Evolutionary conservation across 1,140 invertebrate species (phyloP), one percentile per base, ranked within the genome.

Genomic region (Diorhabda elongata): DNA sequence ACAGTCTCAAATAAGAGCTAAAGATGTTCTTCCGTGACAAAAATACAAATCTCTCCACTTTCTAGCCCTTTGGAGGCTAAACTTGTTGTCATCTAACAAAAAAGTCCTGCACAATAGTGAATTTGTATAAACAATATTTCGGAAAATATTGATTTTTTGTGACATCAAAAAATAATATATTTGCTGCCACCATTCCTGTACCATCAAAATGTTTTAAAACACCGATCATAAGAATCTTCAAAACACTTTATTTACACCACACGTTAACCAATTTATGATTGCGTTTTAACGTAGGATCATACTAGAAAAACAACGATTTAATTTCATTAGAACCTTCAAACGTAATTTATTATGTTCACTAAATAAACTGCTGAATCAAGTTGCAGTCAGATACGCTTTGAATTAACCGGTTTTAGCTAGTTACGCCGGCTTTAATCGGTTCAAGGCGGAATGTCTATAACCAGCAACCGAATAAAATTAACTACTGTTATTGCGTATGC

Each of bases 371-470:
- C 8, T 9, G 58, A 26, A 59, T 26, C 7, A 42, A 9, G 59
- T 42, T 41, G 42, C 2, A 7, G 26, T 57, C 45, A 47, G 67
- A 63, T 56, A 58, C 42, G 60, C 7, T 56, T 43, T n/a, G 65
- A 57, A 42, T 68, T 42, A 79, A 79, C 79, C 74, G 74, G 78
- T 68, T 80, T 26, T 56, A 81, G 78, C 79, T 71, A 72, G 79
- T 80, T 81, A 69, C 58, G 74, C 75, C 77, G 75, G 77, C 77
- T 78, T 75, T 70, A 70, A 77, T 77, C 77, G 73, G 79, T 79
- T 80, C 73, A 72, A 77, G 77, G 79, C 77, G 76, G 79, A 76
- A 68, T n/a, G 45, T 9, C 41, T 4, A 43, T 9, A n/a, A 52
- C 7, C 61, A 44, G 26, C 70, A 70, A 76, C 6, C 47, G 3